A percentile compares a stretch with the other conserved stretches of the same genome.
phyloP scores from a whole-genome alignment of 1,140 invertebrate species.

The Carcinoscorpius rotundicauda region DNA sequence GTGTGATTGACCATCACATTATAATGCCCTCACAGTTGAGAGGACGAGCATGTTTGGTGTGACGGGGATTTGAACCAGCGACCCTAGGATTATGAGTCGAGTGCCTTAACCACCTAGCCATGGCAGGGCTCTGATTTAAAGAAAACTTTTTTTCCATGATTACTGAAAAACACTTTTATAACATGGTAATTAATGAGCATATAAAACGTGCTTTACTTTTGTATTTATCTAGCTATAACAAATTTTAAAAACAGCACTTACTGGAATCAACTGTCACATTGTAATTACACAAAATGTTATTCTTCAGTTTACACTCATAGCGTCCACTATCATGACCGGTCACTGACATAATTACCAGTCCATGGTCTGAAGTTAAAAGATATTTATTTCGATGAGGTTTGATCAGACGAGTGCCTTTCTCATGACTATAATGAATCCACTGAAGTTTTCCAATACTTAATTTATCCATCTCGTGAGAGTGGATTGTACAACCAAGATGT shows the following conservation, averaged over 20 bases:
- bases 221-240: neutral
- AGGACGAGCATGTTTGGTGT: no score
- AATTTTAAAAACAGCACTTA: constrained; percentile 15
- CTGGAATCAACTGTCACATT: constrained; percentile 79
- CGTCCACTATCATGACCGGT: constrained; percentile 75
- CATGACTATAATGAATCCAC: constrained; percentile 68
- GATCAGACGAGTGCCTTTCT: constrained; percentile 47
- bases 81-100: no score
- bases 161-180: neutral
- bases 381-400: constrained; percentile 64
- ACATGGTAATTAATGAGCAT: neutral
- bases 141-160: no score
- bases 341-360: constrained; percentile 75
- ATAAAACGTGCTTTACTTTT: neutral
- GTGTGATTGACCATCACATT: no score
- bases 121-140: neutral
- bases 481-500: constrained; percentile 85
- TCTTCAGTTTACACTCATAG: constrained; percentile 75
- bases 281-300: constrained; percentile 70
- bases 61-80: neutral
- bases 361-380: constrained; percentile 80
- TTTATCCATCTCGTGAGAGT: constrained; percentile 48
- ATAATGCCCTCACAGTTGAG: no score
- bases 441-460: constrained; percentile 14
- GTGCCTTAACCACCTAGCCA: neutral